Evolutionary conservation across 2,888 invertebrate genomes (phyloP), one percentile per base, ranked within the genome.

Genomic region (Achlya flavicornis): DNA sequence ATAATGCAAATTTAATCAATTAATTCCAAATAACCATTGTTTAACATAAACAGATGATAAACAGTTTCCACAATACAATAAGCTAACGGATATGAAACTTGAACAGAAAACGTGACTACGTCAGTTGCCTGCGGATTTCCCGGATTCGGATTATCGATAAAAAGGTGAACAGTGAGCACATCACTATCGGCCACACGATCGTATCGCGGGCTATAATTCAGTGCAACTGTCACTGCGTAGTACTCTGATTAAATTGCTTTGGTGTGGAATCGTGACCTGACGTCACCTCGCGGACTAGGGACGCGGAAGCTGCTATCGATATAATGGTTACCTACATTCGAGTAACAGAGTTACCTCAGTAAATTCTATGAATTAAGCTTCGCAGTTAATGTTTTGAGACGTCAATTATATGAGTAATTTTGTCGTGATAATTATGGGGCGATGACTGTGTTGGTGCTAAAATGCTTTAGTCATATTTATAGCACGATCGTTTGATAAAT

Each of bases 201-300:
- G 65, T 65, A 63, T 64, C 69, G 64, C 64, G 59, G 66, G 63
- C 76, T 71, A 79, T 85, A 85, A 85, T 83, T 83, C 77, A 80
- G 79, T 75, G 75, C 74, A 67, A 84, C 82, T 90, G 89, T 88
- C 88, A 86, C 84, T 85, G 79, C 70, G 73, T 74, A 68, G 72
- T 72, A 70, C 79, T 78, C 76, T 85, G 85, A 88, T 88, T 86
- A 87, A 83, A 88, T 84, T 85, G 80, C 81, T 83, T 77, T 76
- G 76, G 71, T 68, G 78, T 77, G 75, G 70, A 75, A 69, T 90
- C 90, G 90, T 90, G 90, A 86, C 82, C 74, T 87, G 87, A 88
- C 86, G 85, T 90, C 89, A 88, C 74, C 79, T 64, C 53, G 53
- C 16, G 53, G 48, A 67, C 61, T 76, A 76, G 69, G 69, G 73